These are phyloP conservation scores for Dolichallabes microphthalmus DNA, from an alignment of 2,113 vertebrate species.

Conservation along the genomic window DNA sequence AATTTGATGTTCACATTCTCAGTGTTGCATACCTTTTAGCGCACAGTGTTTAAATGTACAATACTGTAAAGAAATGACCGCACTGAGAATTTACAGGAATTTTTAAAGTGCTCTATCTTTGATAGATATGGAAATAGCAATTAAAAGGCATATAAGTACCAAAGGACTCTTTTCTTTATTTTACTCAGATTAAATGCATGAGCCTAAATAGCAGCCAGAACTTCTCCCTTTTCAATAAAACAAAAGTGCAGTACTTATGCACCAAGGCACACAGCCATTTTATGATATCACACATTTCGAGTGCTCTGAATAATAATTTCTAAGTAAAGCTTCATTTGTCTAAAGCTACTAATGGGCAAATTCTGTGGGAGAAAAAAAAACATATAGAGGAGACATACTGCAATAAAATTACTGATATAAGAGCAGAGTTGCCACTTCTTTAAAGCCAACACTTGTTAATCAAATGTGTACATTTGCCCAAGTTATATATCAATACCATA, in stretches of 20 bases:
- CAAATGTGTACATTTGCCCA: background rate
- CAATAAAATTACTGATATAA: no score
- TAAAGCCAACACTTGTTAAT: background rate
- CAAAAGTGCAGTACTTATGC: slow-evolving; percentile 4
- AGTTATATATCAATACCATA: background rate
- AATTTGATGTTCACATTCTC: background rate
- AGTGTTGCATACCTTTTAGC: background rate
- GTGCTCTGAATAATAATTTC: slow-evolving; percentile 8
- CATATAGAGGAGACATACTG: background rate
- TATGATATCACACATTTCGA: slow-evolving; percentile 31
- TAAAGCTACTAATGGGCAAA: slow-evolving; percentile 16
- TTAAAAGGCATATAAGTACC: background rate
- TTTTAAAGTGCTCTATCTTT: background rate
- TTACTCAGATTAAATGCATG: background rate
- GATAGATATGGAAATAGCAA: background rate
- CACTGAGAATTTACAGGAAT: background rate
- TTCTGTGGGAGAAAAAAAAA: background rate
- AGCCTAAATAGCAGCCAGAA: background rate
- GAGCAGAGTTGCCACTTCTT: background rate
- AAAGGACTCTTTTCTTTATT: background rate
- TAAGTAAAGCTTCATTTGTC: slow-evolving; percentile 18
- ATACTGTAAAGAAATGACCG: background rate
- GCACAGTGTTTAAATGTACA: background rate
- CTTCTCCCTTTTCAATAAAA: background rate
- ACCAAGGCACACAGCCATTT: background rate